Conservation (phyloP, 2,888 invertebrate genomes). For the Nephrotoma guestfalica region DNA sequence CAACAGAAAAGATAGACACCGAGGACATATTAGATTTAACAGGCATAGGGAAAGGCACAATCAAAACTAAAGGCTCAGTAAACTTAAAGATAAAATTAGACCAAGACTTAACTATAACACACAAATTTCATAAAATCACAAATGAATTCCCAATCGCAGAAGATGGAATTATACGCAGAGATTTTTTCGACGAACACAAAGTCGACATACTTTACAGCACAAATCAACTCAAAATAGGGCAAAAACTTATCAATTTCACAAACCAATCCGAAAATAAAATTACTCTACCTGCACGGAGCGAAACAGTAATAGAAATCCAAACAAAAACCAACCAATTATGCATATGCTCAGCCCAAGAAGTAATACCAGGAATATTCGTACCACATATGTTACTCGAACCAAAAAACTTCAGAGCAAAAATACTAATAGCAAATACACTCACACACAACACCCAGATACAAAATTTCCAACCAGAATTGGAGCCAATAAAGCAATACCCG, state of each 20-base stretch:
- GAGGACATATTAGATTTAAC: too few relatives aligned
- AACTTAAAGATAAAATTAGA: neutral
- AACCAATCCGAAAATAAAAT: neutral
- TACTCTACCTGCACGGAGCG: neutral
- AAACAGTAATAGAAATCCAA: neutral
- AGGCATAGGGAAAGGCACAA: neutral
- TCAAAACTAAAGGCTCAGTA: neutral
- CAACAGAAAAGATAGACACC: too few relatives aligned
- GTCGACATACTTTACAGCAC: neutral
- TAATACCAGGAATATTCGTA: neutral
- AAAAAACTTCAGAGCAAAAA: neutral
- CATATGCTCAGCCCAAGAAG: neutral
- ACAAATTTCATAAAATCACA: neutral
- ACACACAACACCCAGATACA: neutral
- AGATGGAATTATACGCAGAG: neutral
- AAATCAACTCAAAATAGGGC: neutral
- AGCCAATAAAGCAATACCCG: neutral
- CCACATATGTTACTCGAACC: neutral
- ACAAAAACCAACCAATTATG: neutral
- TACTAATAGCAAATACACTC: neutral
- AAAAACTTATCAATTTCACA: neutral
- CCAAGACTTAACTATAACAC: neutral
- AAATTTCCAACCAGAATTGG: neutral
- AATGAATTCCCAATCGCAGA: neutral
- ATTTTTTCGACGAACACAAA: neutral